Evolutionary conservation across 2,797 vertebrate genomes (phyloP), one percentile per base, ranked within the genome.

Genomic region (Delichon dasypus): DNA sequence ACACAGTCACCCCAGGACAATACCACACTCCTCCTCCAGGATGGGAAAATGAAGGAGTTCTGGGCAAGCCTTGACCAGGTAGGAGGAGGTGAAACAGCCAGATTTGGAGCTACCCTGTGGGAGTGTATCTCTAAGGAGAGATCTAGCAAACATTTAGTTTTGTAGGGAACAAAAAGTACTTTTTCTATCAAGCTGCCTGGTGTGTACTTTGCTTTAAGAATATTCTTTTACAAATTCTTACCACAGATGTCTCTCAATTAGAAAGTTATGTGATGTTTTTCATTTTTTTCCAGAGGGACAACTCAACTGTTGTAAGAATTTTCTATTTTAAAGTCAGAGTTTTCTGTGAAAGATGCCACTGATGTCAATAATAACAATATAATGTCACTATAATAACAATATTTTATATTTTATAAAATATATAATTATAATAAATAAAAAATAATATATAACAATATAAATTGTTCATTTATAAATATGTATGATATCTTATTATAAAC

Each of bases 11-110:
- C n/a, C n/a, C n/a, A n/a, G n/a, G n/a, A n/a, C n/a, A n/a, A n/a
- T n/a, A n/a, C 14, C 7, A 3, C 18, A 57, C 4, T 5, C 0
- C 21, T 65, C 2, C 4, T 8, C 4, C 17, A 32, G 36, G 13
- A 75, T 53, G 26, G 4, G 18, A 73, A 57, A 83, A 60, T 13
- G 13, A 30, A 47, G 3, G 20, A 64, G 5, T 21, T 74, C 22
- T 14, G 6, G 16, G 27, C 3, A 9, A 48, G 10, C 16, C 22
- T 25, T 17, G 22, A 45, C 8, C 1, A 44, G 9, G 21, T 15
- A 45, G 38, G 25, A 51, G 36, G 45, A 81, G 8, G 27, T 78
- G n/a, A 44, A 83, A 48, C 5, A 72, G 9, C 0, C 27, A 68
- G 16, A 29, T 76, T 65, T 6, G 4, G 32, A 88, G 8, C 18